These are phyloP conservation scores for Dexiosoma caninum DNA, from an alignment of 2,888 invertebrate species.

Conservation along the genomic window DNA sequence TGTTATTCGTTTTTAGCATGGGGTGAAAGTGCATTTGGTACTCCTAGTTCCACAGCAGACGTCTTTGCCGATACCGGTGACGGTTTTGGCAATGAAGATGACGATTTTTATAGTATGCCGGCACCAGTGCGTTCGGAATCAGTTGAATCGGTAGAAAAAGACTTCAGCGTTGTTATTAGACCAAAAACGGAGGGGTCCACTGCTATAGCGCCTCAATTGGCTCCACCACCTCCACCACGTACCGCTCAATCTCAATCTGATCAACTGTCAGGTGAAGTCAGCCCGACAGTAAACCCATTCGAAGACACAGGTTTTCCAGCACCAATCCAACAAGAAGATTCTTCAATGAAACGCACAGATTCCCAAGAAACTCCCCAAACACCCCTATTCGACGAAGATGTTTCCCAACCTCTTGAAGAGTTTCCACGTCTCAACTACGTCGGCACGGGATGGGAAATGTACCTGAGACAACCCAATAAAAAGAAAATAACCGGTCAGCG, in stretches of 20 bases:
- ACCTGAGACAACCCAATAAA: slow-evolving; percentile 95
- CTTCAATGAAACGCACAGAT: slow-evolving; percentile 78
- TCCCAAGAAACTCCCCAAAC: slow-evolving; percentile 93
- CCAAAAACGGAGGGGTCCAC: slow-evolving; percentile 79
- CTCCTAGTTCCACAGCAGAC: slow-evolving; percentile 67
- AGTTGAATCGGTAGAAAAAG: slow-evolving; percentile 85
- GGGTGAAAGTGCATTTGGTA: slow-evolving; percentile 77
- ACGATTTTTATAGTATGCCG: slow-evolving; percentile 88
- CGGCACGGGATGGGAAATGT: slow-evolving; percentile 97
- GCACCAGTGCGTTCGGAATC: slow-evolving; percentile 84
- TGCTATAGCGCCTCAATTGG: slow-evolving; percentile 84
- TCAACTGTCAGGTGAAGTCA: slow-evolving; percentile 78
- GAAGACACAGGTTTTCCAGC: slow-evolving; percentile 74
- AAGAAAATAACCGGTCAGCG: slow-evolving; percentile 96
- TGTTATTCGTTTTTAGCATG: slow-evolving; percentile 70
- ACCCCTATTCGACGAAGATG: slow-evolving; percentile 95
- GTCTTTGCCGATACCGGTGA: slow-evolving; percentile 74
- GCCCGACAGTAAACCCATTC: slow-evolving; percentile 87
- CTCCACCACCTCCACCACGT: slow-evolving; percentile 81
- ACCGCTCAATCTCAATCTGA: slow-evolving; percentile 54
- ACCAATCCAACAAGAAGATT: slow-evolving; percentile 66
- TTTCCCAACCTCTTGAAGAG: slow-evolving; percentile 92
- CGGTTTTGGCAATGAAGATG: slow-evolving; percentile 85
- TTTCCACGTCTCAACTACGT: slow-evolving; percentile 88
- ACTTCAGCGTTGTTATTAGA: slow-evolving; percentile 88